phyloP scores from a whole-genome alignment of 2,113 vertebrate species.

The Ellobius talpinus region DNA sequence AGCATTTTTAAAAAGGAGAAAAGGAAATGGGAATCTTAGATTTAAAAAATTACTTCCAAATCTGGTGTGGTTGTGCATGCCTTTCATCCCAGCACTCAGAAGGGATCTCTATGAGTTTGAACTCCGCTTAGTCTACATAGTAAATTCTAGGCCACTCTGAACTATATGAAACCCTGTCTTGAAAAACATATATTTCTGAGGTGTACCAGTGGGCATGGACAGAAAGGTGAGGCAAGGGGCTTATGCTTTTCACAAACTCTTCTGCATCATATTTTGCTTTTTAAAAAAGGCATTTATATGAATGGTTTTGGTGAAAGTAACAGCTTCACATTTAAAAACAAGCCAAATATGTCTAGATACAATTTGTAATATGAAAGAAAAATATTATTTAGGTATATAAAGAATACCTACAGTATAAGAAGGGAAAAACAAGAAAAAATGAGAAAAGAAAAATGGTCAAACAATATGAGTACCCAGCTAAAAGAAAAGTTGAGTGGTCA shows the following conservation, averaged over 20 bases:
- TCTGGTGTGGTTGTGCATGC: neutral
- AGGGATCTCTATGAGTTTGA: neutral
- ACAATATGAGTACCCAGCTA: neutral
- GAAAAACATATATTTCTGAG: neutral
- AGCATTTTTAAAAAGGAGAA: neutral
- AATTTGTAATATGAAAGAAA: neutral
- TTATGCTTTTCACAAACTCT: neutral
- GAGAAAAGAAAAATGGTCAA: neutral
- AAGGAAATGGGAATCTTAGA: neutral
- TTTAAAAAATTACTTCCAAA: neutral
- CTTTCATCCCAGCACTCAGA: neutral
- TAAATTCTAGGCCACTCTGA: neutral
- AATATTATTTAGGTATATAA: neutral
- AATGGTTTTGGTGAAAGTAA: constrained; percentile 19
- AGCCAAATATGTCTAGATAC: neutral
- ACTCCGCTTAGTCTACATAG: neutral
- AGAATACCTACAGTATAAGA: neutral
- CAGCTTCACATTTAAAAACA: neutral
- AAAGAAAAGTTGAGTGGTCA: neutral
- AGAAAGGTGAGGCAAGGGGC: neutral
- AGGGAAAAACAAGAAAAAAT: neutral
- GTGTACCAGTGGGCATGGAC: too few species aligned
- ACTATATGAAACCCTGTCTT: neutral
- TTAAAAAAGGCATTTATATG: neutral
- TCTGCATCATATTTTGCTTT: neutral